These are phyloP conservation scores for Cuniculus paca DNA, from an alignment of 2,797 vertebrate species.

Conservation along the genomic window DNA sequence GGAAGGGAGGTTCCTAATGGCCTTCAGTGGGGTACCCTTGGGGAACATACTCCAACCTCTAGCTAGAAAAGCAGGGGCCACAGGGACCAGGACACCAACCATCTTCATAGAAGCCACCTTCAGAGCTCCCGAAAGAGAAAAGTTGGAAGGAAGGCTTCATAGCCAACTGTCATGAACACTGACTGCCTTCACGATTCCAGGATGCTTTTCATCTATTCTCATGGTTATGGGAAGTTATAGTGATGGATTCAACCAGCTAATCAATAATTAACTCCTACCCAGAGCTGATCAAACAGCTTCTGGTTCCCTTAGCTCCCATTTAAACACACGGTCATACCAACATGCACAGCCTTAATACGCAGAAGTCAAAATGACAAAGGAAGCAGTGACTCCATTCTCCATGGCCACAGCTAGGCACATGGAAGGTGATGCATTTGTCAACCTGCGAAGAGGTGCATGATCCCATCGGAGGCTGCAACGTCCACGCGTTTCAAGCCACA, in stretches of 20 bases:
- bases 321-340: background rate
- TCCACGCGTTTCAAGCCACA: background rate
- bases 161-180: background rate
- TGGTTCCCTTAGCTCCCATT: background rate
- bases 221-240: background rate
- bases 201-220: constrained; percentile 23
- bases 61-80: background rate
- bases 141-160: background rate
- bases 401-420: background rate
- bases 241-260: constrained; percentile 12
- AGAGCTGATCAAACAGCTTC: background rate
- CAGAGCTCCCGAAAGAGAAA: background rate
- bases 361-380: background rate
- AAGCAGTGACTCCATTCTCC: background rate
- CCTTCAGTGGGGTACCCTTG: background rate
- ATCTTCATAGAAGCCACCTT: background rate
- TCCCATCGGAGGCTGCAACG: background rate
- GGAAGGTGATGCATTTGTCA: background rate
- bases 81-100: background rate
- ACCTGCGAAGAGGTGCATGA: background rate
- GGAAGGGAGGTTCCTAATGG: background rate
- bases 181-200: background rate
- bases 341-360: background rate
- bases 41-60: background rate
- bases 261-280: background rate